phyloP scores from a whole-genome alignment of 1,140 invertebrate genomes.

The Leptinotarsa texana region DNA sequence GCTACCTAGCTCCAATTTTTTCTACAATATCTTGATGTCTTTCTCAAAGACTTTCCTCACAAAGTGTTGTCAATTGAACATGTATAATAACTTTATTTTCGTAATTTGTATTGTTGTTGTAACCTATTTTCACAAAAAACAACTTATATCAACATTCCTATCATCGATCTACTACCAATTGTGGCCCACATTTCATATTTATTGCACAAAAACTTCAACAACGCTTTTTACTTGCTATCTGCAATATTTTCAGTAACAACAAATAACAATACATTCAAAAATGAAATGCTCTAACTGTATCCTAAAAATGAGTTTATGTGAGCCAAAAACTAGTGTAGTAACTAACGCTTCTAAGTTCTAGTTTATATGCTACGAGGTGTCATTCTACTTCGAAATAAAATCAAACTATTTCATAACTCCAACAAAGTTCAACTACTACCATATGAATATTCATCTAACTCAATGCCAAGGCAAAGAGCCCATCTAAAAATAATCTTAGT shows the following conservation, averaged over 20 bases:
- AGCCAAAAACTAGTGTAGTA: constrained; percentile 20
- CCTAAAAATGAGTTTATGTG: constrained; percentile 7
- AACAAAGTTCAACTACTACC: background rate
- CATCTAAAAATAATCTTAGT: too few species aligned
- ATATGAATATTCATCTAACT: background rate
- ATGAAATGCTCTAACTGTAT: constrained; percentile 9
- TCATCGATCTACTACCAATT: background rate
- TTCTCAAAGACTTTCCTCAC: too few species aligned
- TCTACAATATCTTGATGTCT: too few species aligned
- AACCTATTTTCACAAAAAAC: too few species aligned
- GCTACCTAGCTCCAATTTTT: too few species aligned
- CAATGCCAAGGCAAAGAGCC: too few species aligned
- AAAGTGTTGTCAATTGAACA: too few species aligned
- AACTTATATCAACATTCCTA: too few species aligned
- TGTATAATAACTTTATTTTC: too few species aligned
- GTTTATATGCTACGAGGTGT: background rate
- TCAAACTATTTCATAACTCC: background rate
- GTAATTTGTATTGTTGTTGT: too few species aligned
- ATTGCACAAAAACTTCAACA: constrained; percentile 26
- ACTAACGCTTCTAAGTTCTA: constrained; percentile 1
- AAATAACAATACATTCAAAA: constrained; percentile 23
- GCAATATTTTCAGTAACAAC: constrained; percentile 21
- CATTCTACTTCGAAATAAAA: constrained; percentile 4
- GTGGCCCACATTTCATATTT: constrained; percentile 23
- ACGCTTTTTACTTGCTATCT: constrained; percentile 21